A percentile compares a stretch with the other conserved stretches of the same genome.
Evolutionary conservation across 2,797 vertebrate species (phyloP).

Genomic region (Scarus forsteni): DNA sequence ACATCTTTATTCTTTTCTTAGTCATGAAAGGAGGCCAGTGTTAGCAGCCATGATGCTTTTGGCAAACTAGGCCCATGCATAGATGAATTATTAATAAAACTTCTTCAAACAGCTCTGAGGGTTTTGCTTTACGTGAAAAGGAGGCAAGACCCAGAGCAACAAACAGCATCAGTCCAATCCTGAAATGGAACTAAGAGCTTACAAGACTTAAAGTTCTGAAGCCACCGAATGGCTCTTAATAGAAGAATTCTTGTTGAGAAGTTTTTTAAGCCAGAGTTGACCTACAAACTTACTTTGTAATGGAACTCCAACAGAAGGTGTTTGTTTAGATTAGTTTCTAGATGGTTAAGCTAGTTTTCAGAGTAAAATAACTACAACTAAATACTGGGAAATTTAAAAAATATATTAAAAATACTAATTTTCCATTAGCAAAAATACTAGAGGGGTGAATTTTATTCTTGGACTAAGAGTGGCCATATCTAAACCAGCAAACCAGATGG

Average conservation of each 20-base stretch:
- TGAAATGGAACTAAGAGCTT: conserved; percentile 25
- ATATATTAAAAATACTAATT: too few species aligned
- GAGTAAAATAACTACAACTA: too few species aligned
- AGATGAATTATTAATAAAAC: conserved; percentile 64
- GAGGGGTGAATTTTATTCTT: too few species aligned
- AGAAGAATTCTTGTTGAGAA: neutral
- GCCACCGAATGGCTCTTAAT: neutral
- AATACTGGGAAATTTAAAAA: too few species aligned
- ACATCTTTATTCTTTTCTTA: conserved; percentile 37
- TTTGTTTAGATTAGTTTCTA: too few species aligned
- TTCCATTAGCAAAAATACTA: too few species aligned
- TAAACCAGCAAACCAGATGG: too few species aligned
- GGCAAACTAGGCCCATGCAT: conserved; percentile 48
- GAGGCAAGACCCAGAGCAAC: conserved; percentile 33
- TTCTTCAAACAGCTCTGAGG: conserved; percentile 54
- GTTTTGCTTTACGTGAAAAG: conserved; percentile 49
- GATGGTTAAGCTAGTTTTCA: too few species aligned
- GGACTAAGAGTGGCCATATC: too few species aligned
- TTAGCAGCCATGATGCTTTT: conserved; percentile 47
- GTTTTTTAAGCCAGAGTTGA: neutral
- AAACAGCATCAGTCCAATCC: conserved; percentile 46
- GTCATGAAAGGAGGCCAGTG: conserved; percentile 38
- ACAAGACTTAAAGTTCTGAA: neutral
- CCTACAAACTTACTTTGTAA: neutral
- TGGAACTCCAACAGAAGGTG: neutral